phyloP scores from a whole-genome alignment of 2,888 invertebrate genomes.

The Malthinus flaveolus region DNA sequence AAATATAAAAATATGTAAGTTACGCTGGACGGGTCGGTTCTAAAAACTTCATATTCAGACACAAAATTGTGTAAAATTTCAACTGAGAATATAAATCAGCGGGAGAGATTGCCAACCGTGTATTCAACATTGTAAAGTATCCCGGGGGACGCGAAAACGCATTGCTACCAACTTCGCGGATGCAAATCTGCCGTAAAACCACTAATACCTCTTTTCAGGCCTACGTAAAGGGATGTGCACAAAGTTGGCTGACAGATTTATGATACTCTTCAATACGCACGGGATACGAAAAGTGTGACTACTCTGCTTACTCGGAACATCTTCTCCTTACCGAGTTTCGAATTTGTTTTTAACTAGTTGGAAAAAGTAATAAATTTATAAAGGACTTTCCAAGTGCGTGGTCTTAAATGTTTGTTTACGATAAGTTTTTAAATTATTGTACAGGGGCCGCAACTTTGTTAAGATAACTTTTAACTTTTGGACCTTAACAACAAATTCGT shows the following conservation, averaged over 20 bases:
- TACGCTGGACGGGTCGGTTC: slow-evolving; percentile 1
- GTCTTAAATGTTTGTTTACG: slow-evolving; percentile 21
- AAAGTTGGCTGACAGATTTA: slow-evolving; percentile 49
- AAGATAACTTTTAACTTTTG: too few relatives aligned
- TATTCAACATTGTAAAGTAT: slow-evolving; percentile 45
- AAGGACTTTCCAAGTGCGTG: slow-evolving; percentile 10
- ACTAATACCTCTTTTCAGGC: slow-evolving; percentile 49
- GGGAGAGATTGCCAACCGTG: slow-evolving; percentile 37
- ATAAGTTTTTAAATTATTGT: slow-evolving; percentile 4
- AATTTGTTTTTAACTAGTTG: slow-evolving; percentile 27
- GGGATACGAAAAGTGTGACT: slow-evolving; percentile 24
- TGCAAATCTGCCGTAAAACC: slow-evolving; percentile 52
- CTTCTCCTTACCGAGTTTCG: slow-evolving; percentile 16
- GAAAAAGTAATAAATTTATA: slow-evolving; percentile 23
- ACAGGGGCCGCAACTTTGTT: neutral
- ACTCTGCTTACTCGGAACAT: slow-evolving; percentile 4
- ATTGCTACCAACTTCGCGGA: slow-evolving; percentile 49
- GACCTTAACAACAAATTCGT: too few relatives aligned
- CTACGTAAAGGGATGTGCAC: slow-evolving; percentile 44
- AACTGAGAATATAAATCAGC: slow-evolving; percentile 42
- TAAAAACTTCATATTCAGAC: slow-evolving; percentile 18
- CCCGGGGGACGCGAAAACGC: slow-evolving; percentile 46
- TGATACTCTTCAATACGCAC: slow-evolving; percentile 44
- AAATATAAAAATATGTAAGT: slow-evolving; percentile 2
- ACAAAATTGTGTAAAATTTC: slow-evolving; percentile 19